Evolutionary conservation across 2,797 vertebrate species (phyloP), one percentile per base, ranked within the genome.

Genomic region (Pseudopleuronectes americanus): DNA sequence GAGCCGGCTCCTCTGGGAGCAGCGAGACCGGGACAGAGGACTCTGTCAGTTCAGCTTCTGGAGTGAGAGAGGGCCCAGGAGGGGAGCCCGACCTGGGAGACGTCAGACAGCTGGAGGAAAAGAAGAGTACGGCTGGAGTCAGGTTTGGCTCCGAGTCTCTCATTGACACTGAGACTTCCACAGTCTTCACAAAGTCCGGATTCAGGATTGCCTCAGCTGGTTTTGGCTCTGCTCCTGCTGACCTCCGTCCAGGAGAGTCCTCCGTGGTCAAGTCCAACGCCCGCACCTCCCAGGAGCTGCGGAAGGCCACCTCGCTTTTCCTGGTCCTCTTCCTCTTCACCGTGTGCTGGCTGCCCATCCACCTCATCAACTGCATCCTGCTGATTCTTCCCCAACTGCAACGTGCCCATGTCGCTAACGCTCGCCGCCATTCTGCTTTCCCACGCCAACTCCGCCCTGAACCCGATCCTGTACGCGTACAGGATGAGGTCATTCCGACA

Each of bases 271-370:
- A 48, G 45, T 52, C 55, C 24, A 67, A 24, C 4, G 0, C 8
- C 0, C 84, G 80, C 0, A 84, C 95, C 61, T 88, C 94, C 66
- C 92, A 92, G 49, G 95, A 97, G 87, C 79, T 95, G 1, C 93
- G 93, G 0, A 96, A 94, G 0, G 96, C 96, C 86, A 96, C 93
- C 71, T 96, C 95, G 0, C 89, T 97, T 54, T 94, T 96, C 76
- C 87, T 96, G 87, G 93, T 97, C 0, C 92, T 96, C 56, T 95
- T 96, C 1, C 82, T 96, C 22, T 97, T 97, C 68, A 94, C 91
- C 6, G 74, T 96, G 56, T 97, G 96, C 80, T 97, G 95, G 96
- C 83, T 96, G 57, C 96, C 96, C 3, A 90, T 97, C 19, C 95
- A 96, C 21, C 68, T 94, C 69, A 74, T 96, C 59, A 96, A 97